Percentiles rank a stretch among this genome's conserved stretches.
These are phyloP conservation scores for Tupaia tana DNA, from an alignment of 2,113 vertebrate genomes.

Conservation along the genomic window DNA sequence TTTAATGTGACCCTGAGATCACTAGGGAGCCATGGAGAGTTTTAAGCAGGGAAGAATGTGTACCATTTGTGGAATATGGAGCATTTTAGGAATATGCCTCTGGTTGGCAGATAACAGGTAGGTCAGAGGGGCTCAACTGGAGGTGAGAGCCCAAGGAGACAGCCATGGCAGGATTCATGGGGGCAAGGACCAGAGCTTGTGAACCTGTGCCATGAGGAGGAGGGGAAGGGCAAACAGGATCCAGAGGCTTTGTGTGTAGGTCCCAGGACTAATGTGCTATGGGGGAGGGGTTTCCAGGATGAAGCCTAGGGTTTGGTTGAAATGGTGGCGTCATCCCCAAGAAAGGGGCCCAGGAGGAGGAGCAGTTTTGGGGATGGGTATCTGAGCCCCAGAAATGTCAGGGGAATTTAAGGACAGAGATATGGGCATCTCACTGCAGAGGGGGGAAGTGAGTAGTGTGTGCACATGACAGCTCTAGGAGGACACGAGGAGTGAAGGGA, in stretches of 20 bases:
- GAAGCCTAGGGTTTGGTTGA: background rate
- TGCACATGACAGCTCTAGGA: background rate
- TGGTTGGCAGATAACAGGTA: background rate
- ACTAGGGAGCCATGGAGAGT: background rate
- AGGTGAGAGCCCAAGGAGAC: background rate
- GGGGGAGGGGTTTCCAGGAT: background rate
- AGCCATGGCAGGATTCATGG: background rate
- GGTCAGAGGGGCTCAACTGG: background rate
- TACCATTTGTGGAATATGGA: background rate
- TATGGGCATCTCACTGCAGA: background rate
- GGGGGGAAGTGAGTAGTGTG: background rate
- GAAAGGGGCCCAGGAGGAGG: background rate
- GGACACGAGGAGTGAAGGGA: background rate
- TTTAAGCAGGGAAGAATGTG: background rate
- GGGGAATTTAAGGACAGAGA: background rate
- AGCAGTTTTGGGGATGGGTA: background rate
- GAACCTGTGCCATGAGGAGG: background rate
- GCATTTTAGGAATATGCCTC: background rate
- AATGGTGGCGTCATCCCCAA: background rate
- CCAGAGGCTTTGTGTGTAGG: background rate
- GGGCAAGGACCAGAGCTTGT: too few relatives aligned
- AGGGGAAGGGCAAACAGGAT: background rate
- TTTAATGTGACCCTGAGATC: background rate
- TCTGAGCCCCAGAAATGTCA: background rate
- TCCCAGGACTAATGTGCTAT: background rate